These are phyloP conservation scores for Argynnis bischoffii DNA, from an alignment of 2,888 invertebrate species.

Conservation along the genomic window DNA sequence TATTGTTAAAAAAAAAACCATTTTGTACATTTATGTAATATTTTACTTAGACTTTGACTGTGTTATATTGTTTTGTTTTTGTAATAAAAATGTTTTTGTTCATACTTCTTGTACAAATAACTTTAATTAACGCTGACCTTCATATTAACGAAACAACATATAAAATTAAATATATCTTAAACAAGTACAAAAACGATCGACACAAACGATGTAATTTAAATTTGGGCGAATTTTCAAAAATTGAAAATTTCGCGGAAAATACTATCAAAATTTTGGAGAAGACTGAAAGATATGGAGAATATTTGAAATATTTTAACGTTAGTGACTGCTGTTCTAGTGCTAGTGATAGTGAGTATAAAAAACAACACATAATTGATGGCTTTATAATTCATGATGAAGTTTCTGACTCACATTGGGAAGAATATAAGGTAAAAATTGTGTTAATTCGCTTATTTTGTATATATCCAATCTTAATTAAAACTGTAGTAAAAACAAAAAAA, in stretches of 20 bases:
- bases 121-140: slow-evolving; percentile 44
- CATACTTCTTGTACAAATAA: slow-evolving; percentile 48
- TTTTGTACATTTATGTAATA: not conserved
- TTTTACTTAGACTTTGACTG: not conserved
- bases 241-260: slow-evolving; percentile 47
- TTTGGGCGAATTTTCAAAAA: slow-evolving; percentile 35
- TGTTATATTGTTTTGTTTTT: not conserved
- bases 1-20: not conserved
- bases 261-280: slow-evolving; percentile 51
- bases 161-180: slow-evolving; percentile 49
- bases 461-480: too few species aligned
- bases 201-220: slow-evolving; percentile 45
- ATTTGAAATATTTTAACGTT: slow-evolving; percentile 49
- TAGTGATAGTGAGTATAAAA: slow-evolving; percentile 44
- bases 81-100: slow-evolving; percentile 44
- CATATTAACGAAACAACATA: slow-evolving; percentile 49
- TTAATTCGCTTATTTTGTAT: too few species aligned
- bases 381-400: slow-evolving; percentile 55
- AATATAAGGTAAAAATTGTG: slow-evolving; percentile 62
- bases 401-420: slow-evolving; percentile 65
- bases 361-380: slow-evolving; percentile 54
- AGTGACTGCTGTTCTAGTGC: slow-evolving; percentile 51
- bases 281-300: slow-evolving; percentile 52
- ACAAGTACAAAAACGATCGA: slow-evolving; percentile 47
- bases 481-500: too few species aligned